Base-by-base conservation (phyloP, 2,797 vertebrate species). In the Poeciliopsis turneri region DNA sequence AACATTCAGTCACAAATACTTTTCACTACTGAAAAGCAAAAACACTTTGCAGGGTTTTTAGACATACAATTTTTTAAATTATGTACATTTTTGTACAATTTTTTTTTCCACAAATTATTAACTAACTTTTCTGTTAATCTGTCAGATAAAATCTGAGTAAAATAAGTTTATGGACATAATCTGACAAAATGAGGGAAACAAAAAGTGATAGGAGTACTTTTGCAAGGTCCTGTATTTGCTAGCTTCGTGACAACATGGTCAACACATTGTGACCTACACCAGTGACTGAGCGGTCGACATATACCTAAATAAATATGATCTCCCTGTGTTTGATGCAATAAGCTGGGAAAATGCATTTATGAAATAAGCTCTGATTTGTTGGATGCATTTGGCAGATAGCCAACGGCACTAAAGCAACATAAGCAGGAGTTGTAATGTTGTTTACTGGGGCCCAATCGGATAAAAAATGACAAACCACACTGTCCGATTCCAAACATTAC, bases 381-480 rank as follows among this genome's bases (percentile, higher is more conserved):
- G 90, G 88, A 78, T 78, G 86, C 78, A 86, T 92, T 93, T 93
- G 92, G 93, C 90, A 89, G 80, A 93, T 92, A 90, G 93, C 94
- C 94, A 92, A 90, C 90, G 93, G 94, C 93, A 90, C 92, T 88
- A 84, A 87, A 84, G 91, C 90, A 88, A 93, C 92, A 93, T 93
- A 93, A 92, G 87, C 92, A 90, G 91, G 91, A 93, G 90, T 89
- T 81, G 81, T 95, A 94, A 94, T 90, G 84, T 91, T 85, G 90
- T 95, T 95, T 93, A 89, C 91, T 28, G 66, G 84, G 92, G 82
- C 90, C 92, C 90, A 92, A 95, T 95, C 92, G 94, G 92, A 94
- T 95, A 92, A 95, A 89, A 94, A 93, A 95, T 95, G 94, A 95
- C 94, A 95, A 95, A 95, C 92, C 92, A 88, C 92, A 83, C 92